Conservation (phyloP, 2,797 vertebrate species). For the Gouania willdenowi region DNA sequence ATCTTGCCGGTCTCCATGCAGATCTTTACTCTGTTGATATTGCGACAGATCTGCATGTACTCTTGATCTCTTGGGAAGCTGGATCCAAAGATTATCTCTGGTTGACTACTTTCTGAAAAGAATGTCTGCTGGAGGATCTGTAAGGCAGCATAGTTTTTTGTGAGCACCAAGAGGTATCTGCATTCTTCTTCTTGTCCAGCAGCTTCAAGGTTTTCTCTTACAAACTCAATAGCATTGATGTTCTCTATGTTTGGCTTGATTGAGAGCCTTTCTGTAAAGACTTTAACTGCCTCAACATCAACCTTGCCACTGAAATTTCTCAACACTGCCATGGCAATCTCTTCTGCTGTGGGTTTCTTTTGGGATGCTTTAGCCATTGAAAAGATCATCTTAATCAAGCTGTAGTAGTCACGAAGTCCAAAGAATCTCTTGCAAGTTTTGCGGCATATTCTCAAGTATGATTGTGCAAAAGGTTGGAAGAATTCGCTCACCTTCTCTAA, state of each 20-base stretch:
- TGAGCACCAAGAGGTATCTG: conserved; percentile 85
- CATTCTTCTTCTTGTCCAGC: conserved; percentile 79
- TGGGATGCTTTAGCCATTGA: conserved; percentile 63
- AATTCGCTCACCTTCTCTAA: conserved; percentile 67
- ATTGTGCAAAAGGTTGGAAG: conserved; percentile 78
- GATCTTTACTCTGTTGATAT: conserved; percentile 83
- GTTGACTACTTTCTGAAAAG: conserved; percentile 54
- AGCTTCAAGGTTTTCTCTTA: conserved; percentile 82
- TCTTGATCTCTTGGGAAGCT: conserved; percentile 90
- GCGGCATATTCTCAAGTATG: conserved; percentile 80
- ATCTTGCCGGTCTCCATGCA: conserved; percentile 86
- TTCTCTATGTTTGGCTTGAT: conserved; percentile 61
- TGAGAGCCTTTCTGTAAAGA: conserved; percentile 71
- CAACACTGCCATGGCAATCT: conserved; percentile 75
- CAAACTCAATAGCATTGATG: conserved; percentile 79
- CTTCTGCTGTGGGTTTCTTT: conserved; percentile 40
- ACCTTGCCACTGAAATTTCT: conserved; percentile 87
- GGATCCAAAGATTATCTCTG: conserved; percentile 90
- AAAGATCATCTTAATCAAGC: conserved; percentile 89
- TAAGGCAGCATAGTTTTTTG: conserved; percentile 84
- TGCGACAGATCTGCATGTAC: conserved; percentile 85
- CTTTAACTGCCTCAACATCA: conserved; percentile 71
- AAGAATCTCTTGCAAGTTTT: conserved; percentile 83
- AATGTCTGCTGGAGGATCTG: conserved; percentile 83
- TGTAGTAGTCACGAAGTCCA: conserved; percentile 90